phyloP scores from a whole-genome alignment of 1,140 invertebrate genomes.

The Babylonia areolata region DNA sequence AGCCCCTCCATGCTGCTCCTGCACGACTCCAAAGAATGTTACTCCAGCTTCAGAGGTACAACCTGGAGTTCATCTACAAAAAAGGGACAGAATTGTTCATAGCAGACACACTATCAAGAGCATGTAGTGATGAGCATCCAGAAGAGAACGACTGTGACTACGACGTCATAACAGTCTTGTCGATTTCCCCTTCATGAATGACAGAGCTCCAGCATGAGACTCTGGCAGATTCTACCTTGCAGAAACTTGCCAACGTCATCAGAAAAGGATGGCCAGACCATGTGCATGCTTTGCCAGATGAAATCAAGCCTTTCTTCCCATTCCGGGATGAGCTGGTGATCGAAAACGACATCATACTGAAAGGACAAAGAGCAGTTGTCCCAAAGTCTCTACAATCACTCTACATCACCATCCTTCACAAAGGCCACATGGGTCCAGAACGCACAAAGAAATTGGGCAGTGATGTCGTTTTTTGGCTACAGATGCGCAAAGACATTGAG shows the following conservation, averaged over 20 bases:
- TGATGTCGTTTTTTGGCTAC: neutral
- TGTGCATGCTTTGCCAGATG: too few relatives aligned
- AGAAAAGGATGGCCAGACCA: neutral
- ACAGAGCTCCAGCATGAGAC: too few relatives aligned
- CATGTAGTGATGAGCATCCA: neutral
- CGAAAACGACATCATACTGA: too few relatives aligned
- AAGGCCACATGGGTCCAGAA: slow-evolving; percentile 19
- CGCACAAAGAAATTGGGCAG: neutral
- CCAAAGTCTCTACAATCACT: neutral
- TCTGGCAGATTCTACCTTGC: too few relatives aligned
- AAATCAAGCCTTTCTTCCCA: too few relatives aligned
- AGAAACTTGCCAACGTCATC: too few relatives aligned
- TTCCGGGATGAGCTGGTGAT: too few relatives aligned
- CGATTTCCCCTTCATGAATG: too few relatives aligned
- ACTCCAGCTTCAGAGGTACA: slow-evolving; percentile 39
- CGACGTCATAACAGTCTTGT: too few relatives aligned
- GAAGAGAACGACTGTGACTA: neutral
- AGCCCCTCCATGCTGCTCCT: slow-evolving; percentile 30
- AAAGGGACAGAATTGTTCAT: slow-evolving; percentile 42
- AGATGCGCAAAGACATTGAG: neutral
- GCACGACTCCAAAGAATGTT: slow-evolving; percentile 48
- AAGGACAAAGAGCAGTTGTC: neutral
- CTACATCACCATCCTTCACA: slow-evolving; percentile 23
- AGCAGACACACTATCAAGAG: slow-evolving; percentile 42
- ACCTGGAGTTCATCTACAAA: slow-evolving; percentile 56